Percentiles rank a stretch among this genome's conserved stretches.
These are phyloP conservation scores for Balaenoptera acutorostrata DNA, from an alignment of 2,113 vertebrate species.

Conservation along the genomic window DNA sequence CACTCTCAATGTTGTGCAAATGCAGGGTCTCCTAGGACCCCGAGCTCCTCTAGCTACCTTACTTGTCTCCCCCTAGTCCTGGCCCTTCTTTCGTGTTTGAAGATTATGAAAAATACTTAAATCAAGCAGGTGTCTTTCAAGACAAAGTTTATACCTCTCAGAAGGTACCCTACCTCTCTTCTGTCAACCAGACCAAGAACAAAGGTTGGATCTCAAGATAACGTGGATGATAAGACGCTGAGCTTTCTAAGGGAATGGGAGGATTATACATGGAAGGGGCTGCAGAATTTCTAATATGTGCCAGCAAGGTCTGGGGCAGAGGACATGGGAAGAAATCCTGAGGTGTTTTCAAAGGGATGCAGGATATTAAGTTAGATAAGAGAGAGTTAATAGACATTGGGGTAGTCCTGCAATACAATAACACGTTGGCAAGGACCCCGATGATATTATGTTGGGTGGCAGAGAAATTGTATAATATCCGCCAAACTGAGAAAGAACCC, in stretches of 20 bases:
- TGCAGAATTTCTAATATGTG: not conserved
- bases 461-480: not conserved
- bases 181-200: not conserved
- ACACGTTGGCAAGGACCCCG: not conserved
- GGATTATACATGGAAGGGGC: not conserved
- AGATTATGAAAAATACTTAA: not conserved
- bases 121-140: not conserved
- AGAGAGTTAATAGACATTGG: not conserved
- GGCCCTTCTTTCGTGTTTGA: not conserved
- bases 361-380: not conserved
- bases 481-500: not conserved
- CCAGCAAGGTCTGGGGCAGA: not conserved
- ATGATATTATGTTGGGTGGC: not conserved
- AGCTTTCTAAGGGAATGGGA: not conserved
- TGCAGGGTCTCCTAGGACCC: too few species aligned
- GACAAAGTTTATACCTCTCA: not conserved
- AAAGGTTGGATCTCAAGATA: not conserved
- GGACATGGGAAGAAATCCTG: not conserved
- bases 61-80: not conserved
- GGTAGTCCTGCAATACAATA: not conserved
- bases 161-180: not conserved
- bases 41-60: not conserved
- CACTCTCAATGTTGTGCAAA: not conserved
- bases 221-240: not conserved
- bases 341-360: not conserved